Evolutionary conservation across 30 jellyfish, hydroid and myxozoan species (phyloP).

Genomic region (Sanderia malayensis): DNA sequence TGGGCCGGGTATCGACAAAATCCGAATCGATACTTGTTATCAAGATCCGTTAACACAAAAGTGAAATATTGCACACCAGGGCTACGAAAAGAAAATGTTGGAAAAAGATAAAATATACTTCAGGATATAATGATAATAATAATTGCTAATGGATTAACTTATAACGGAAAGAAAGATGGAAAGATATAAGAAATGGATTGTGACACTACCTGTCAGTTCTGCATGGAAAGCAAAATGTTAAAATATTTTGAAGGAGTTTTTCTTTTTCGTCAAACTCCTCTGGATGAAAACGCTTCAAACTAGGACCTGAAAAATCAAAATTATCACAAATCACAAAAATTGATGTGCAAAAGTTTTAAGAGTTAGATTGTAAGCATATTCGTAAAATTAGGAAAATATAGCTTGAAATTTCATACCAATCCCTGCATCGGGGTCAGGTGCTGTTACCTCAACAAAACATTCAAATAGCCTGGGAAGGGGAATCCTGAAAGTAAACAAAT

Average conservation of each 20-base stretch:
- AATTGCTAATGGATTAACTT: no score
- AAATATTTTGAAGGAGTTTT: constrained; percentile 60
- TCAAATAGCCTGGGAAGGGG: constrained; percentile 75
- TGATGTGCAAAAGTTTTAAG: no score
- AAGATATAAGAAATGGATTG: background rate
- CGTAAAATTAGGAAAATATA: no score
- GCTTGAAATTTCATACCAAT: no score
- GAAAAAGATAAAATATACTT: background rate
- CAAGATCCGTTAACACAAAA: constrained; percentile 91
- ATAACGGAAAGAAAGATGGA: background rate
- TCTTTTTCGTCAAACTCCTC: constrained; percentile 60
- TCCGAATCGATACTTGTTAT: constrained; percentile 89
- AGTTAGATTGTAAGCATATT: no score
- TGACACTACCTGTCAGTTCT: constrained; percentile 65
- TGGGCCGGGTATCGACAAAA: constrained; percentile 96
- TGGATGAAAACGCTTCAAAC: constrained; percentile 29
- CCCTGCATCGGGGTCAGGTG: constrained; percentile 40
- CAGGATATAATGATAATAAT: no score
- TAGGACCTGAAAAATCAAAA: constrained; percentile 47
- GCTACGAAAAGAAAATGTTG: constrained; percentile 42
- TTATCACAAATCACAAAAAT: no score
- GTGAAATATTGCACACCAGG: constrained; percentile 97
- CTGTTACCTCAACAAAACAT: constrained; percentile 61
- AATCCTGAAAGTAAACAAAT: constrained; percentile 25
- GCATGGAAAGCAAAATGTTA: constrained; percentile 87